phyloP scores from a whole-genome alignment of 2,797 vertebrate genomes.

The Poecilia velifera region DNA sequence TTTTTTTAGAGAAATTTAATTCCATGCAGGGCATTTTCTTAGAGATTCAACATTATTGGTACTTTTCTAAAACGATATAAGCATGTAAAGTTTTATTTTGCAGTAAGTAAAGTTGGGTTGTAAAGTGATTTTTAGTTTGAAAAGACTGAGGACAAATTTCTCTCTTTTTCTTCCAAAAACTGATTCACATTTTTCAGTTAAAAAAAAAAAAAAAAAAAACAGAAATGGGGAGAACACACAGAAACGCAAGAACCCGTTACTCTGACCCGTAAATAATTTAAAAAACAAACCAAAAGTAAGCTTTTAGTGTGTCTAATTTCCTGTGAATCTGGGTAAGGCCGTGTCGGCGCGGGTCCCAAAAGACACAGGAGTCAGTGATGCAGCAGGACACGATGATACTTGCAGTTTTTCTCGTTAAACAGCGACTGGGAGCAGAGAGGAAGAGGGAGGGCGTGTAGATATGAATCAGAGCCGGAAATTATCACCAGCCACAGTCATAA shows the following conservation, averaged over 20 bases:
- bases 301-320: not conserved
- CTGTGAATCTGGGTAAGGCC: constrained; percentile 17
- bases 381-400: constrained; percentile 49
- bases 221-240: not conserved
- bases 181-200: not conserved
- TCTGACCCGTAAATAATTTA: not conserved
- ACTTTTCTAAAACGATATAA: not conserved
- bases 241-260: not conserved
- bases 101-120: not conserved
- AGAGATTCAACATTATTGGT: not conserved
- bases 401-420: constrained; percentile 34
- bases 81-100: not conserved
- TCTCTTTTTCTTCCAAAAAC: not conserved
- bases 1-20: not conserved
- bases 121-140: not conserved
- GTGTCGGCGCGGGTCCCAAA: not conserved
- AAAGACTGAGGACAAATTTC: not conserved
- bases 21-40: not conserved
- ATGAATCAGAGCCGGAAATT: constrained; percentile 19
- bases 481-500: not conserved
- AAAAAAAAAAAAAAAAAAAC: not conserved
- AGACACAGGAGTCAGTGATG: constrained; percentile 20
- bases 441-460: constrained; percentile 45
- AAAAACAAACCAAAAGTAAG: not conserved
- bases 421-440: not conserved